A percentile compares a stretch with the other conserved stretches of the same genome.
Evolutionary conservation across 1,140 invertebrate species (phyloP).

Genomic region (Meloidogyne hapla): DNA sequence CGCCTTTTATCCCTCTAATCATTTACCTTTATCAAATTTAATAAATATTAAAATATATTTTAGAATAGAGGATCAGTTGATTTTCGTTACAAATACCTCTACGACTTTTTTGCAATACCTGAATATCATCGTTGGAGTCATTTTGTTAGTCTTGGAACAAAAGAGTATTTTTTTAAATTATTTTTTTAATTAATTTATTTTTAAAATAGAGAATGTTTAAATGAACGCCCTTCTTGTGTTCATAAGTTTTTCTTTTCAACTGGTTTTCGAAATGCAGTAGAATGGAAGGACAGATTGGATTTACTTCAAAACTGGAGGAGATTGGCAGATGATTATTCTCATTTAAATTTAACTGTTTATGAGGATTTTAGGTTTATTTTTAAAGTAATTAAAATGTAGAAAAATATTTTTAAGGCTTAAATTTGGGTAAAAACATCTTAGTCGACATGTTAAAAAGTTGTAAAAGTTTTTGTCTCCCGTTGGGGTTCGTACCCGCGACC

Average conservation of each 20-base stretch:
- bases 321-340: slow-evolving; percentile 55
- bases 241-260: slow-evolving; percentile 64
- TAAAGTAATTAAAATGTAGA: too few species aligned
- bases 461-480: too few species aligned
- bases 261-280: slow-evolving; percentile 61
- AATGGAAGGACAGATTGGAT: slow-evolving; percentile 57
- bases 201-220: slow-evolving; percentile 52
- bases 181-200: background rate
- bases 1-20: background rate
- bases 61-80: slow-evolving; percentile 60
- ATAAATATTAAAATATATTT: background rate
- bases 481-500: too few species aligned
- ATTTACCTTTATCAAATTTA: background rate
- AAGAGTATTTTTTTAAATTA: slow-evolving; percentile 44
- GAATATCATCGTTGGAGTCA: slow-evolving; percentile 63
- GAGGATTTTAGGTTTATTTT: slow-evolving; percentile 53
- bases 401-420: too few species aligned
- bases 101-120: slow-evolving; percentile 56
- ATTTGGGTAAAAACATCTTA: too few species aligned
- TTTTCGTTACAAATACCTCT: slow-evolving; percentile 62
- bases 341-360: slow-evolving; percentile 61
- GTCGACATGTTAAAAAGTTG: too few species aligned
- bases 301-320: slow-evolving; percentile 57
- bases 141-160: slow-evolving; percentile 58
- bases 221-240: slow-evolving; percentile 56